Evolutionary conservation across 2,797 vertebrate genomes (phyloP).

Genomic region (Sebastes hubbsi): DNA sequence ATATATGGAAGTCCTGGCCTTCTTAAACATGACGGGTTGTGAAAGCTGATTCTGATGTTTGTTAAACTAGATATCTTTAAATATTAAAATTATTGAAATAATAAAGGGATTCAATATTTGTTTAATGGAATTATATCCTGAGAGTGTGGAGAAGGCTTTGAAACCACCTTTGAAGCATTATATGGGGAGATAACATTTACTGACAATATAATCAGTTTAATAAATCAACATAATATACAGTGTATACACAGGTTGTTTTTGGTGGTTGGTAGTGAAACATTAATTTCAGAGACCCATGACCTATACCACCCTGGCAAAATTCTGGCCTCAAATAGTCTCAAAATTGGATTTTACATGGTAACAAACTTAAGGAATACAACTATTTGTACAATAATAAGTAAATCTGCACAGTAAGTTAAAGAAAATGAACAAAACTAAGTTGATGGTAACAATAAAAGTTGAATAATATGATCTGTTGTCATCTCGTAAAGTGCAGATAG

Average conservation of each 20-base stretch:
- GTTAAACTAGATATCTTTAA: too few species aligned
- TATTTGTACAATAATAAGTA: too few species aligned
- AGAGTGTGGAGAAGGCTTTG: too few species aligned
- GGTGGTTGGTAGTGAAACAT: too few species aligned
- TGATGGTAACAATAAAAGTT: not conserved
- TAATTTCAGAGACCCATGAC: not conserved
- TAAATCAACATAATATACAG: too few species aligned
- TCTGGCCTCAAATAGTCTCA: not conserved
- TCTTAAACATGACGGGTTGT: too few species aligned
- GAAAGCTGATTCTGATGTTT: too few species aligned
- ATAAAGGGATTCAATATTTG: accelerated
- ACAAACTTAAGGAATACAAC: not conserved
- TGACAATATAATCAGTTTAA: not conserved
- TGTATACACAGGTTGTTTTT: too few species aligned
- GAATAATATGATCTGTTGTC: not conserved
- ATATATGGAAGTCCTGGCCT: too few species aligned
- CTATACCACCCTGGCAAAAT: not conserved
- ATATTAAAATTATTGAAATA: too few species aligned
- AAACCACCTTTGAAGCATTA: not conserved
- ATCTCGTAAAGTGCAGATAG: not conserved
- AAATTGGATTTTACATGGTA: not conserved
- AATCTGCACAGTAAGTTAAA: not conserved
- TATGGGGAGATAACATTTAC: not conserved
- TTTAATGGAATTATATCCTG: too few species aligned
- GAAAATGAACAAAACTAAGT: not conserved